Evolutionary conservation across 2,888 invertebrate genomes (phyloP), one percentile per base, ranked within the genome.

Genomic region (Dryomyza anilis): DNA sequence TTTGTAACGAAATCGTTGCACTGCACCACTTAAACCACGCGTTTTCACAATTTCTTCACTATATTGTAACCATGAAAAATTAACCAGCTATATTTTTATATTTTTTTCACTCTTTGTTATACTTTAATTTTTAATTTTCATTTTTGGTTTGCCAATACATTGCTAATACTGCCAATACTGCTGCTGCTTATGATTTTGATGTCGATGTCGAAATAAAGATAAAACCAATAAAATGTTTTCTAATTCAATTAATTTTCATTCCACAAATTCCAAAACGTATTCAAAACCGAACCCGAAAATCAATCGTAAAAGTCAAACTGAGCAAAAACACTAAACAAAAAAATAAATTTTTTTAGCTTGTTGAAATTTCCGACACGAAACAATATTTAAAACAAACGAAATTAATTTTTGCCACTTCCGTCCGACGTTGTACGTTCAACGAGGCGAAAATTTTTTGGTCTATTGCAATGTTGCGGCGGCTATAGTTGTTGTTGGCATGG

Each of bases 321-420:
- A 39, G 39, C 39, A n/a, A 3, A 4, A n/a, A 3, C 12, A 39
- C 39, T 16, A 3, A 25, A 16, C 53, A 29, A 48, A 58, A 58
- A 52, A 36, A 23, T 12, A 43, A 58, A 60, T 33, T 36, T 64
- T 50, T n/a, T n/a, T 62, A 64, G 56, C 59, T 64, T 64, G 63
- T 62, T 67, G 55, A 67, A 67, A 55, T 67, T 52, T 66, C 60
- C 53, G 63, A 60, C 53, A 57, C 61, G 64, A 67, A 66, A 53
- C 16, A 50, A 69, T n/a, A n/a, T 67, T 53, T 66, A 66, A 69
- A 69, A 66, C 48, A 69, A 69, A 69, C 64, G 63, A 65, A 67
- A 64, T 53, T 64, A 65, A 58, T 66, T 52, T 67, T 65, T 57
- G 65, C 66, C 65, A 69, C 68, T 68, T 68, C 66, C 68, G 66